Conservation (phyloP, 2,113 vertebrate species). For the Hipposideros armiger region DNA sequence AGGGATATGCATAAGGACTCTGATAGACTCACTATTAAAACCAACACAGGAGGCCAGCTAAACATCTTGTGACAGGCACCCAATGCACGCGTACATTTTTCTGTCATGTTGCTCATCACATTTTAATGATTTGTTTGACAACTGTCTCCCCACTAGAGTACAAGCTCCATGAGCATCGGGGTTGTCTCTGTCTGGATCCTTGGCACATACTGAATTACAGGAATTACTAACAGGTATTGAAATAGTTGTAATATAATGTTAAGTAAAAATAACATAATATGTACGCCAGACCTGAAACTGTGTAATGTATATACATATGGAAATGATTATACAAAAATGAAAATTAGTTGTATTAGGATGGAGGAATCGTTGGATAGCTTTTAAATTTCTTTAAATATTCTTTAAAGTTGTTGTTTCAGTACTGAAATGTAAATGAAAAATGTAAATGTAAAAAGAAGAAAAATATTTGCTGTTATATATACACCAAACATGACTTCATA, state of each 20-base stretch:
- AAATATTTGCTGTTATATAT: not conserved
- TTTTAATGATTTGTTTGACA: constrained; percentile 5
- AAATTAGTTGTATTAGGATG: constrained; percentile 34
- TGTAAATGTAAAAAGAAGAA: not conserved
- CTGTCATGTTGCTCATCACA: not conserved
- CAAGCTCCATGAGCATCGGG: not conserved
- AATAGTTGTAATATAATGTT: constrained; percentile 18
- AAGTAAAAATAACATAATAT: constrained; percentile 49
- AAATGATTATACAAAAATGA: constrained; percentile 45
- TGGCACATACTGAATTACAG: not conserved
- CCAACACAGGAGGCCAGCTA: not conserved
- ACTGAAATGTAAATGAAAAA: not conserved
- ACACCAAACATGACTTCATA: not conserved
- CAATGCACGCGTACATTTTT: accelerated
- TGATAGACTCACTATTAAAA: not conserved
- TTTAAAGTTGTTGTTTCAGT: constrained; percentile 22
- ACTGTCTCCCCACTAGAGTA: not conserved
- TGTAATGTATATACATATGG: not conserved
- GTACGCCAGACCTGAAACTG: not conserved
- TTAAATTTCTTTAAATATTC: constrained; percentile 12
- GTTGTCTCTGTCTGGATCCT: not conserved
- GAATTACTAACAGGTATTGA: constrained; percentile 53
- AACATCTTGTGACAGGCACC: not conserved
- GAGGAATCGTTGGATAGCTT: constrained; percentile 1
- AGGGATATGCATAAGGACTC: not conserved